Conservation (phyloP, 2,113 vertebrate genomes). For the Mola mola region DNA sequence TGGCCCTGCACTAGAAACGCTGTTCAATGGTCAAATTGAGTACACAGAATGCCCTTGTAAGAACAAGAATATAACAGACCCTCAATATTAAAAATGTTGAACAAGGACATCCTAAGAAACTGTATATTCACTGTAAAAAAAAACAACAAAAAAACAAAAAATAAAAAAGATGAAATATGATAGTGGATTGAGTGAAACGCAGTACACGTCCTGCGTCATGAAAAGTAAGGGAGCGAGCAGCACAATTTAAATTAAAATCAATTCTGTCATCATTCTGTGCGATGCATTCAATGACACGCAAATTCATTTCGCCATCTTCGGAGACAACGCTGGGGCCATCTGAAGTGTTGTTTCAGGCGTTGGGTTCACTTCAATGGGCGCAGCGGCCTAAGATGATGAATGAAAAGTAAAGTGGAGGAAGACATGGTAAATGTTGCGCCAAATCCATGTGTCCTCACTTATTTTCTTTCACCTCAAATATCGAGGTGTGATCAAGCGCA, state of each 20-base stretch:
- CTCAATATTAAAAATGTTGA: too few relatives aligned
- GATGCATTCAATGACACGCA: constrained; percentile 52
- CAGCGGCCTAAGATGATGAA: constrained; percentile 69
- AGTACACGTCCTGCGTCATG: constrained; percentile 43
- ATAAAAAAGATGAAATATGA: neutral
- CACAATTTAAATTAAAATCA: constrained; percentile 68
- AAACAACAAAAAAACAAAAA: too few relatives aligned
- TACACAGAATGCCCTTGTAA: too few relatives aligned
- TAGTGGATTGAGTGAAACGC: constrained; percentile 28
- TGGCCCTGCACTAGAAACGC: too few relatives aligned
- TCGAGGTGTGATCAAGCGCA: constrained; percentile 1
- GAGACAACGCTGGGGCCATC: constrained; percentile 61
- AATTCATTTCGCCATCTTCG: too few relatives aligned
- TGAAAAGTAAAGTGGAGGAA: constrained; percentile 74
- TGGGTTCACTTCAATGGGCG: constrained; percentile 65
- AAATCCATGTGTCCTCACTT: constrained; percentile 27
- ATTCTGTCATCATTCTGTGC: constrained; percentile 63
- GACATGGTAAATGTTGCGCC: constrained; percentile 58
- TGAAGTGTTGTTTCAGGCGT: constrained; percentile 62
- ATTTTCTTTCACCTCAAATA: constrained; percentile 48
- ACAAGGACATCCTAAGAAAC: neutral
- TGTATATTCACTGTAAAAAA: too few relatives aligned
- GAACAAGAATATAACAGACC: too few relatives aligned
- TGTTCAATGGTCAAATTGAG: too few relatives aligned
- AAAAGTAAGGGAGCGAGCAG: constrained; percentile 38